A percentile compares a stretch with the other conserved stretches of the same genome.
Conservation (phyloP, 2,113 vertebrate genomes). For the Tyto alba region DNA sequence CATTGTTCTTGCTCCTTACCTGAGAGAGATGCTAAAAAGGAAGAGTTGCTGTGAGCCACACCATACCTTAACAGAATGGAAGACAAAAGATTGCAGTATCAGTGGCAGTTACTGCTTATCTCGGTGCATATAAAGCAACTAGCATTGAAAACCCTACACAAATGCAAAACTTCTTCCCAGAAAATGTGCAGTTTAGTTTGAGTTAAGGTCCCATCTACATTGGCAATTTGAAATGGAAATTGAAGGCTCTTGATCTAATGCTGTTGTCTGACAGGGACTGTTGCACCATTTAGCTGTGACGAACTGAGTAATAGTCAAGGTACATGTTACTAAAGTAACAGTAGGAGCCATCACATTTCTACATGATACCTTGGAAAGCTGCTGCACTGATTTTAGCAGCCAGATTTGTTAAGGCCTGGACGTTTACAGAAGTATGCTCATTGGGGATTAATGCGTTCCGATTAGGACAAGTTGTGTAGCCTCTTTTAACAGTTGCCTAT, state of each 20-base stretch:
- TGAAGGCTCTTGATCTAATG: not conserved
- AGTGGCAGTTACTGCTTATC: not conserved
- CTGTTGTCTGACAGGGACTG: rapidly evolving
- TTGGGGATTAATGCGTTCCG: not conserved
- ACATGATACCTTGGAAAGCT: not conserved
- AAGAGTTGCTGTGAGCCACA: not conserved
- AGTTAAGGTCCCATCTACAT: not conserved
- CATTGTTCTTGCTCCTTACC: not conserved
- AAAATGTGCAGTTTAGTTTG: not conserved
- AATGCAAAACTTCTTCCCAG: not conserved
- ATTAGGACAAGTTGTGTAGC: not conserved
- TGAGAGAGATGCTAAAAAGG: not conserved
- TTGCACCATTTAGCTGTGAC: not conserved
- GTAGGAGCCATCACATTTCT: not conserved
- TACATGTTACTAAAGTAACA: not conserved
- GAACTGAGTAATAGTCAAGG: not conserved
- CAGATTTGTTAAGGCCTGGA: not conserved
- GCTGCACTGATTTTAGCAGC: not conserved
- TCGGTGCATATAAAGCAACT: not conserved
- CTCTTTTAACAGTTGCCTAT: not conserved
- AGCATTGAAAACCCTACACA: not conserved
- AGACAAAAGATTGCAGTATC: not conserved
- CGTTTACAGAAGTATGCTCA: not conserved
- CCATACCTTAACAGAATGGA: not conserved
- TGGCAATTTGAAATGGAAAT: not conserved